Conservation (phyloP, 2,797 vertebrate species). For the Oryzias dopingdopingensis region DNA sequence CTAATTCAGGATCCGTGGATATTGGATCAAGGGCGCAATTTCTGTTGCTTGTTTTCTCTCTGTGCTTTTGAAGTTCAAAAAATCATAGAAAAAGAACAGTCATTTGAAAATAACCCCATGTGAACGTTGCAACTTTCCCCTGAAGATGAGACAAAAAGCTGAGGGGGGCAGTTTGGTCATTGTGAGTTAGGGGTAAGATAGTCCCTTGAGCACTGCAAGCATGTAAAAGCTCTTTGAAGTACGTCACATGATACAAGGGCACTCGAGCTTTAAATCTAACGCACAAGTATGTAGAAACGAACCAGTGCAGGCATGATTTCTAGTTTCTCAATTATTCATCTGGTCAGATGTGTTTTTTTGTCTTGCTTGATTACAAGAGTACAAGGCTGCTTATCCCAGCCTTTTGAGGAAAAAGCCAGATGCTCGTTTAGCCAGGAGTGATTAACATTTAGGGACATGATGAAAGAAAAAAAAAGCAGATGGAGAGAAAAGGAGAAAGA, state of each 20-base stretch:
- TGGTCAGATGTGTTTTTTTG: constrained; percentile 63
- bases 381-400: constrained; percentile 47
- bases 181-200: constrained; percentile 18
- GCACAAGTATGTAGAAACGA: constrained; percentile 12
- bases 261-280: constrained; percentile 31
- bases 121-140: constrained; percentile 14
- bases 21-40: constrained; percentile 26
- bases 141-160: constrained; percentile 7
- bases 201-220: constrained; percentile 31
- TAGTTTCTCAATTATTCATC: constrained; percentile 74
- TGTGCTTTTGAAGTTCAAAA: constrained; percentile 44
- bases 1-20: constrained; percentile 31
- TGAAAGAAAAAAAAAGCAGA: constrained; percentile 29
- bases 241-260: constrained; percentile 13
- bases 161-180: constrained; percentile 16
- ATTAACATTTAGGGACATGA: constrained; percentile 60
- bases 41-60: constrained; percentile 24
- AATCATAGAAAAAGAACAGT: constrained; percentile 41
- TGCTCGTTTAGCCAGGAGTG: constrained; percentile 57
- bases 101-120: constrained; percentile 13
- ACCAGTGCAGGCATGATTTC: constrained; percentile 53
- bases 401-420: constrained; percentile 53
- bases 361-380: constrained; percentile 68
- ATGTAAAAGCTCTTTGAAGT: constrained; percentile 38
- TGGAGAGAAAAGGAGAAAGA: constrained; percentile 33